Percentiles rank a stretch among this genome's conserved stretches.
phyloP scores from a whole-genome alignment of 2,113 vertebrate genomes.

The Esox niger region DNA sequence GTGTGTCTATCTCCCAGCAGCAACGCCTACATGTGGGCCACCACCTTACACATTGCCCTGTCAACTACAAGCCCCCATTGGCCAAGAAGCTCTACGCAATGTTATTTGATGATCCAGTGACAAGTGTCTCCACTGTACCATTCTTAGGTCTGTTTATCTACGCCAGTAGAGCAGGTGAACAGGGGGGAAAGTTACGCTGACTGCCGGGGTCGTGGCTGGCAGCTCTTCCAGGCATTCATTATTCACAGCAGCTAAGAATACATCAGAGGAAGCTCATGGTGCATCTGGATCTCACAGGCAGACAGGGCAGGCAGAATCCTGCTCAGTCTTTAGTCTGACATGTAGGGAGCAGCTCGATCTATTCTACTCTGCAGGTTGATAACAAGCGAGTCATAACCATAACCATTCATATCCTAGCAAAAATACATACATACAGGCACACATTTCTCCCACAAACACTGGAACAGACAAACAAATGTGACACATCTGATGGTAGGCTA shows the following conservation, averaged over 20 bases:
- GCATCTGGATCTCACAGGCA: slow-evolving; percentile 61
- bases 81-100: background rate
- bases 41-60: background rate
- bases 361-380: slow-evolving; percentile 46
- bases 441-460: slow-evolving; percentile 1
- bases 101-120: too few species aligned
- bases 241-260: slow-evolving; percentile 74
- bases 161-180: slow-evolving; percentile 50
- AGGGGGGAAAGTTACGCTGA: slow-evolving; percentile 46
- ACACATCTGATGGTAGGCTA: slow-evolving; percentile 8
- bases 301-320: slow-evolving; percentile 24
- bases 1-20: too few species aligned
- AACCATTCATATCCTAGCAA: background rate
- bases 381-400: slow-evolving; percentile 27
- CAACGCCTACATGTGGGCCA: background rate
- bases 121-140: background rate
- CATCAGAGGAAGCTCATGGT: slow-evolving; percentile 67
- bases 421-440: background rate
- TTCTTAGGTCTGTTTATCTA: background rate
- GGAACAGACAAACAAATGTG: slow-evolving; percentile 1
- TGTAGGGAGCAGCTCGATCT: slow-evolving; percentile 58
- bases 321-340: slow-evolving; percentile 31
- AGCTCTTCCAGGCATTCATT: slow-evolving; percentile 74
- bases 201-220: slow-evolving; percentile 52
- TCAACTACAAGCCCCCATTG: background rate